Percentiles rank a stretch among this genome's conserved stretches.
These are phyloP conservation scores for Choristoneura rosaceana DNA, from an alignment of 2,888 invertebrate genomes.

Conservation along the genomic window DNA sequence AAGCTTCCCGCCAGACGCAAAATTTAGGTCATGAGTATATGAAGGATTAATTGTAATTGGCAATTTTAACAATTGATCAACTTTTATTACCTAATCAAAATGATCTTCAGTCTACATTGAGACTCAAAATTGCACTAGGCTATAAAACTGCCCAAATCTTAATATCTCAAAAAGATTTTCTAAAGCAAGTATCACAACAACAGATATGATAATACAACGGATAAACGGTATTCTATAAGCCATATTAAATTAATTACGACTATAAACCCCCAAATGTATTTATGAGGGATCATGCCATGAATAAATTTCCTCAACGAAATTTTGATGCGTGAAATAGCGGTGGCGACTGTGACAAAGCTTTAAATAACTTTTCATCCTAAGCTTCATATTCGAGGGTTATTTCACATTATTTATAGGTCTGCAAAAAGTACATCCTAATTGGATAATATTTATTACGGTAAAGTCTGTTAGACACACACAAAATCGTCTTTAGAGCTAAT, in stretches of 20 bases:
- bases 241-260: conserved; percentile 84
- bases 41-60: too few relatives aligned
- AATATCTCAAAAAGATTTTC: conserved; percentile 52
- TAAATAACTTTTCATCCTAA: conserved; percentile 46
- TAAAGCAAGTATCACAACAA: conserved; percentile 19
- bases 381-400: neutral
- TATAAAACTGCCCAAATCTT: neutral
- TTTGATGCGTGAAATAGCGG: conserved; percentile 81
- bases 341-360: conserved; percentile 72
- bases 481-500: neutral
- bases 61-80: too few relatives aligned
- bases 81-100: neutral
- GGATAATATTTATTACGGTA: neutral
- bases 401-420: neutral
- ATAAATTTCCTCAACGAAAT: conserved; percentile 82
- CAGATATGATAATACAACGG: conserved; percentile 48
- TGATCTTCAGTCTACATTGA: neutral
- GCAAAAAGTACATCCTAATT: neutral
- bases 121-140: neutral
- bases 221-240: conserved; percentile 76
- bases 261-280: conserved; percentile 84
- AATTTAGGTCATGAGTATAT: too few relatives aligned
- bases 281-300: conserved; percentile 83
- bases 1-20: too few relatives aligned
- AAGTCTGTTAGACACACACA: neutral